These are phyloP conservation scores for Clusia tigrina DNA, from an alignment of 2,888 invertebrate genomes.

Conservation along the genomic window DNA sequence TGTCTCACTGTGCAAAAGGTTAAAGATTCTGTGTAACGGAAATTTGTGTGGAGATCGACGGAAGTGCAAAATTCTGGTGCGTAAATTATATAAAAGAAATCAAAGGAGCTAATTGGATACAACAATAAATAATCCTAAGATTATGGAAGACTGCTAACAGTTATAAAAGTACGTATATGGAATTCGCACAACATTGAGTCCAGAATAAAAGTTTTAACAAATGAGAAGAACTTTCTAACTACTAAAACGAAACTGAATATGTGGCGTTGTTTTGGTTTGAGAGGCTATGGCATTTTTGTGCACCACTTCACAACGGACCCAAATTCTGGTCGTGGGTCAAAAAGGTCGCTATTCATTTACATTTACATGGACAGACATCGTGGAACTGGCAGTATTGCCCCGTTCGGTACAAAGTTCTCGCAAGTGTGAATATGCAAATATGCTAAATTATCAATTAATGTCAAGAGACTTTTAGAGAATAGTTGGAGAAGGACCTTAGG, in stretches of 20 bases:
- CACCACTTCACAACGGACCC: background rate
- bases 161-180: slow-evolving; percentile 27
- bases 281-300: slow-evolving; percentile 1
- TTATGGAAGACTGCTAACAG: slow-evolving; percentile 49
- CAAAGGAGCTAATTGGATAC: slow-evolving; percentile 16
- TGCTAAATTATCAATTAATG: too few relatives aligned
- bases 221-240: background rate
- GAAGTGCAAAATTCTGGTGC: slow-evolving; percentile 15
- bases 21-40: too few relatives aligned
- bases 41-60: too few relatives aligned
- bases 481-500: too few relatives aligned
- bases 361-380: too few relatives aligned
- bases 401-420: too few relatives aligned
- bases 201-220: background rate
- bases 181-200: background rate
- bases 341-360: too few relatives aligned
- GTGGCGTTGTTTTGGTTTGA: background rate
- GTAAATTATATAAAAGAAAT: slow-evolving; percentile 10
- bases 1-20: too few relatives aligned
- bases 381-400: too few relatives aligned
- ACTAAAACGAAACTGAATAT: background rate
- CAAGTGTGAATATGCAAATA: too few relatives aligned
- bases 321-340: too few relatives aligned
- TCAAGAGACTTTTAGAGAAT: too few relatives aligned
- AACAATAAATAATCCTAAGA: slow-evolving; percentile 33